Evolutionary conservation across 2,888 invertebrate species (phyloP), one percentile per base, ranked within the genome.

Genomic region (Ecliptopera silaceata): DNA sequence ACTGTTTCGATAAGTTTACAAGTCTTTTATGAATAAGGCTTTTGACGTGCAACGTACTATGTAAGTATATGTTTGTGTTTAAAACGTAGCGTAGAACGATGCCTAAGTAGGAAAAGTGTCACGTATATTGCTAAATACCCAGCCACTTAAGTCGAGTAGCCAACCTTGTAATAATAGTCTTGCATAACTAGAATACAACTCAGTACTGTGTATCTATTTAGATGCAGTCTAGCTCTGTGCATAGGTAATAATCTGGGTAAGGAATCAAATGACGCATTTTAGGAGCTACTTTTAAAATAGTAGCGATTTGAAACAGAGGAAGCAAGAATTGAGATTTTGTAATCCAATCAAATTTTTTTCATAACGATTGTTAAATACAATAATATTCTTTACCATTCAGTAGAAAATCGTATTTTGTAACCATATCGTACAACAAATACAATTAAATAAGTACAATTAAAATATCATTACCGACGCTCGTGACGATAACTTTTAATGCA

Each of bases 151-250:
- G 43, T 54, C 36, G 15, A 49, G 45, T 34, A 38, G 41, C n/a
- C 48, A 61, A 39, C 54, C 56, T 56, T 39, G 58, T 56, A 52
- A 53, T 55, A 34, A 50, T 50, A 49, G 45, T 49, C 48, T 61
- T 47, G 48, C 32, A 41, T 38, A 55, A 45, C 47, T n/a, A 39
- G 43, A 47, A 44, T 34, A 44, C 45, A 22, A 18, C 26, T 26
- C 18, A n/a, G n/a, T n/a, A n/a, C n/a, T n/a, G n/a, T n/a, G 15
- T 48, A 13, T 36, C 26, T 26, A 26, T 3, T 26, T 8, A 26
- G 26, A 4, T 26, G 6, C 6, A 26, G 26, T 26, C 4, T 4
- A 26, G 26, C 26, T 31, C 3, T 18, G 26, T 29, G 31, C 31
- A 39, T 52, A 34, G 15, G 13, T 34, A 13, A 15, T 13, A 6